Percentiles rank a stretch among this genome's conserved stretches.
phyloP scores from a whole-genome alignment of 1,140 invertebrate genomes.

The Gryon sp. region DNA sequence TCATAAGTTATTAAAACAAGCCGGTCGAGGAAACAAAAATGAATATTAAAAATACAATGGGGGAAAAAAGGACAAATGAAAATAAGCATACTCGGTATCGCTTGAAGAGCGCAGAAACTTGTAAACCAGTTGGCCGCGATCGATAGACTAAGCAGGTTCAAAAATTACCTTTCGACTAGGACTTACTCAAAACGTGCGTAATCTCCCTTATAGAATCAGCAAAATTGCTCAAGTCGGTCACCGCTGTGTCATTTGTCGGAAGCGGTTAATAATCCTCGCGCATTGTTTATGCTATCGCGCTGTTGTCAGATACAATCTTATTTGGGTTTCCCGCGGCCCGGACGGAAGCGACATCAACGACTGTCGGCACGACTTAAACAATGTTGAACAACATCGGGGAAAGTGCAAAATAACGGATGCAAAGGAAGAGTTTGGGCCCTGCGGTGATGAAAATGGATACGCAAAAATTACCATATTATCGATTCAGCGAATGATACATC shows the following conservation, averaged over 20 bases:
- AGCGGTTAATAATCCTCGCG: conserved; percentile 20
- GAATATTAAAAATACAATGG: too few relatives aligned
- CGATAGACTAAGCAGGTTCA: conserved; percentile 17
- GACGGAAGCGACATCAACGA: conserved; percentile 16
- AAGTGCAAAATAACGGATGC: conserved; percentile 47
- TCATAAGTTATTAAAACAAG: too few relatives aligned
- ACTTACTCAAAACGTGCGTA: conserved; percentile 7
- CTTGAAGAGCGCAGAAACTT: conserved; percentile 16
- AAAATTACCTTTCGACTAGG: conserved; percentile 9
- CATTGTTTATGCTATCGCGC: conserved; percentile 23
- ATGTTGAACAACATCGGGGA: too few relatives aligned
- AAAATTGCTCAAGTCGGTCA: conserved; percentile 36
- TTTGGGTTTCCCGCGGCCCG: conserved; percentile 10
- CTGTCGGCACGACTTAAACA: too few relatives aligned
- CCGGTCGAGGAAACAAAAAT: too few relatives aligned
- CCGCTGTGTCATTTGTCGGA: conserved; percentile 26
- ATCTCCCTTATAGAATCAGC: conserved; percentile 19
- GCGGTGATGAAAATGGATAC: conserved; percentile 30
- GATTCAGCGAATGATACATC: conserved; percentile 25
- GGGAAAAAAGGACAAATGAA: too few relatives aligned
- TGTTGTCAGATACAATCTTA: conserved; percentile 8
- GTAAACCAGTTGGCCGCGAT: conserved; percentile 11
- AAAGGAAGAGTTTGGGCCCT: too few relatives aligned
- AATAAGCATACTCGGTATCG: conserved; percentile 16
- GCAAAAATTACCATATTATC: conserved; percentile 34